A percentile compares a stretch with the other conserved stretches of the same genome.
Evolutionary conservation across 1,140 invertebrate genomes (phyloP).

Genomic region (Psilanteris sp.): DNA sequence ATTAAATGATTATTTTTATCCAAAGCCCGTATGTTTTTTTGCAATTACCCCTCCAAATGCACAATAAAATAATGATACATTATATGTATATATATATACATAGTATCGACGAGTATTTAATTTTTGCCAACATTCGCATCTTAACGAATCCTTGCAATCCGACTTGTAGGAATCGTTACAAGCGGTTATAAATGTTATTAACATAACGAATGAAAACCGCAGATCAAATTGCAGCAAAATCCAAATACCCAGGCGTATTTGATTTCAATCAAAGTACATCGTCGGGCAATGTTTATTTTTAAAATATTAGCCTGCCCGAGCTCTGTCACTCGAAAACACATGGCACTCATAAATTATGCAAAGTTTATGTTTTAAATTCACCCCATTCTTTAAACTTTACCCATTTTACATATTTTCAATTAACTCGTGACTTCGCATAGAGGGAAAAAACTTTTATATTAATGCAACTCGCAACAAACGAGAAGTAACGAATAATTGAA

Average conservation of each 20-base stretch:
- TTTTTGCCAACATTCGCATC: too few relatives aligned
- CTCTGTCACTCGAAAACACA: constrained; percentile 27
- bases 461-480: constrained; percentile 23
- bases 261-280: constrained; percentile 18
- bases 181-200: too few relatives aligned
- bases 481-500: constrained; percentile 28
- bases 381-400: constrained; percentile 24
- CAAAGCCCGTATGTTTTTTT: too few relatives aligned
- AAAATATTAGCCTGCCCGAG: constrained; percentile 9
- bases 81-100: too few relatives aligned
- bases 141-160: too few relatives aligned
- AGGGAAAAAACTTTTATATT: constrained; percentile 16
- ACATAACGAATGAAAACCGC: too few relatives aligned
- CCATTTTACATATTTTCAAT: constrained; percentile 46
- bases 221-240: background rate
- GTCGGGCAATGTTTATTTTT: constrained; percentile 15
- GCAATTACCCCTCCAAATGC: too few relatives aligned
- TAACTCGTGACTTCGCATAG: constrained; percentile 24
- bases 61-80: too few relatives aligned
- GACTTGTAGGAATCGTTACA: too few relatives aligned
- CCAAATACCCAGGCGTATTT: background rate
- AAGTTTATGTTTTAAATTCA: constrained; percentile 52
- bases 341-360: constrained; percentile 51
- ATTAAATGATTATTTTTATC: too few relatives aligned
- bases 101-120: too few relatives aligned